Base-by-base conservation (phyloP, 2,797 vertebrate species). In the Pseudotriccus pelzelni region DNA sequence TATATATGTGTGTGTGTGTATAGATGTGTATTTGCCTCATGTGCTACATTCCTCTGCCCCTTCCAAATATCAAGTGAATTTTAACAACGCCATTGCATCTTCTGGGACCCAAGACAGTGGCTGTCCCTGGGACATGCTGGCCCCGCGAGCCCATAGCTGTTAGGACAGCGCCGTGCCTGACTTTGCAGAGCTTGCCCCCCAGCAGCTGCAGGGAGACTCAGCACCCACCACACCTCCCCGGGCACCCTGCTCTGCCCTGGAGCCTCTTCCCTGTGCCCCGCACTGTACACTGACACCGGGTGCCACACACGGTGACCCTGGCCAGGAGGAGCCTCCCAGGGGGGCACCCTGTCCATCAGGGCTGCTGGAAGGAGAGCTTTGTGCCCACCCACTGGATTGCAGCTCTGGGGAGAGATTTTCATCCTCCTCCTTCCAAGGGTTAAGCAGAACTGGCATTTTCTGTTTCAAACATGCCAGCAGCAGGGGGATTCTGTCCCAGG, bases 251-350 rank as follows among this genome's bases (percentile, higher is more conserved):
- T 41, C 19, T 1, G 25, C 50, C 19, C 50, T 21, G 2, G 30
- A 30, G 32, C 7, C n/a, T 39, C 32, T 52, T 13, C 15, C 39
- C 28, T 13, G 11, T 28, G 3, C 22, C 22, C 5, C 0, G 0
- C 1, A 1, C 12, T 19, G 37, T n/a, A 53, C 84, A 68, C 58
- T 12, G 68, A 3, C 52, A 80, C 2, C 53, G 30, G 46, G 3
- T 44, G 52, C 20, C 76, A 36, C 78, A 30, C 43, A 7, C 1
- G 1, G 63, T 50, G 68, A 94, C 14, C 25, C n/a, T 0, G 0
- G 43, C 7, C 2, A 34, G 63, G 47, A 36, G 10, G 36, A 56
- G 60, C 7, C 0, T 12, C 12, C 28, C 3, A 0, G 34, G 23
- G 21, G 5, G 7, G 20, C 43, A n/a, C 47, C 56, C 7, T 46